These are phyloP conservation scores for Sanderia malayensis DNA, from an alignment of 30 jellyfish, hydroid and myxozoan species.

Conservation along the genomic window DNA sequence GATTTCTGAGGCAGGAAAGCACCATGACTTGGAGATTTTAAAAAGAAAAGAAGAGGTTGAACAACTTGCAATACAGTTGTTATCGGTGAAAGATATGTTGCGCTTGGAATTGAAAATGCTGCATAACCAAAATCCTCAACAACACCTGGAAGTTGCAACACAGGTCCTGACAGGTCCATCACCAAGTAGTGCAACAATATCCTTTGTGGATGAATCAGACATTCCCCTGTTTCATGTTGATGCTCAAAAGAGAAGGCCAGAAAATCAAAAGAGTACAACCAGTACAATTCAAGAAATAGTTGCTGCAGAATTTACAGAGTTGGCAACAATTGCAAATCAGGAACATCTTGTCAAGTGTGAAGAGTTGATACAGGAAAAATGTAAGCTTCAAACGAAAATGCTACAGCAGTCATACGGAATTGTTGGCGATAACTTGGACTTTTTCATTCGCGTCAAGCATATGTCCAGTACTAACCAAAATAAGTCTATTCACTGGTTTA, in stretches of 20 bases:
- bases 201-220: conserved; percentile 1
- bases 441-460: neutral
- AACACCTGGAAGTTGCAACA: neutral
- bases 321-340: too few species aligned
- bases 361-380: neutral
- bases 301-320: neutral
- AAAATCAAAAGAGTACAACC: too few species aligned
- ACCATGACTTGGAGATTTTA: conserved; percentile 16
- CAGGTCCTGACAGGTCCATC: neutral
- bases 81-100: neutral
- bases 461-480: neutral
- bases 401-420: neutral
- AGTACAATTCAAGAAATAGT: too few species aligned
- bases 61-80: neutral
- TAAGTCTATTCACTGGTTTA: conserved; percentile 5
- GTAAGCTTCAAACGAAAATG: neutral
- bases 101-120: neutral
- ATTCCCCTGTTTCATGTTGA: neutral
- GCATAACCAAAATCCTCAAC: neutral
- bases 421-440: conserved; percentile 9
- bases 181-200: neutral
- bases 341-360: neutral
- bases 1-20: conserved; percentile 13
- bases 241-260: neutral
- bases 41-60: conserved; percentile 16